These are phyloP conservation scores for Pseudachorutes palmiensis DNA, from an alignment of 1,140 invertebrate species.

Conservation along the genomic window DNA sequence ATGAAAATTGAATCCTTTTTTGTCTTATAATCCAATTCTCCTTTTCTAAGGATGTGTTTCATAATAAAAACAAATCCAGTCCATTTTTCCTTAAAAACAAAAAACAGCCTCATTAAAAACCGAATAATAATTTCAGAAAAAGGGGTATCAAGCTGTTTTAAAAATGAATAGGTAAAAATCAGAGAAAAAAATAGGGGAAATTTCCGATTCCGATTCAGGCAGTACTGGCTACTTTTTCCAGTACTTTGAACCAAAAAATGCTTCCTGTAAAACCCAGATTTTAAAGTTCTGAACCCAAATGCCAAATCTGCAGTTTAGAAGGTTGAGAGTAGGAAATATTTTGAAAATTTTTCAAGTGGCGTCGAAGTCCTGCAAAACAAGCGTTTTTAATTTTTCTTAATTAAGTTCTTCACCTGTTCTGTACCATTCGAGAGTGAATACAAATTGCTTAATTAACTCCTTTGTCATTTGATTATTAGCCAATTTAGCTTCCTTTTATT, in stretches of 20 bases:
- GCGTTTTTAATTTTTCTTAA: no score
- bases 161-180: not conserved
- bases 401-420: no score
- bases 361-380: no score
- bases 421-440: no score
- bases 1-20: conserved; percentile 9
- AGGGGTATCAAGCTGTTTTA: conserved; percentile 1
- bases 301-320: no score
- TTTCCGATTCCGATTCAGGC: not conserved
- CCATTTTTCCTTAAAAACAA: conserved; percentile 12
- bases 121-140: not conserved
- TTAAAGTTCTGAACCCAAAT: no score
- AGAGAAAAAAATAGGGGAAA: not conserved
- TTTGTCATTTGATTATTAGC: no score
- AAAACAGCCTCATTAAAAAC: conserved; percentile 1
- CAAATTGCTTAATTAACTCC: no score
- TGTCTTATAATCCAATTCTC: not conserved
- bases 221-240: not conserved
- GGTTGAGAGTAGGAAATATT: not conserved
- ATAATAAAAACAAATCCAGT: not conserved
- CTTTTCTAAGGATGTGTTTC: not conserved
- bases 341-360: not conserved
- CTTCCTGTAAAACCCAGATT: not conserved
- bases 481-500: no score
- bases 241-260: not conserved